These are phyloP conservation scores for Auanema sp. DNA, from an alignment of 2,888 invertebrate species.

Conservation along the genomic window DNA sequence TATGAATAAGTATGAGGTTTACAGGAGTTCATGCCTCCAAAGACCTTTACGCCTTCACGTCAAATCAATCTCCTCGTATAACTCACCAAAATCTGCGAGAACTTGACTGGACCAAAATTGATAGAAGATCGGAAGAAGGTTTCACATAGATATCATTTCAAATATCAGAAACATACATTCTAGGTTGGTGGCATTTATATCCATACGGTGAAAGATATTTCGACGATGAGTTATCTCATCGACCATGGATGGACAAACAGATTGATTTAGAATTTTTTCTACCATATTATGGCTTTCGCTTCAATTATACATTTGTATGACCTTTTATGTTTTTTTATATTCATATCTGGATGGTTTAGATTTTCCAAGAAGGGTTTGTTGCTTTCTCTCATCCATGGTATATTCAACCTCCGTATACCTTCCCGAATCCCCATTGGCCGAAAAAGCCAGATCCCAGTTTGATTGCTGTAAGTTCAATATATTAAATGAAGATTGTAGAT, in stretches of 20 bases:
- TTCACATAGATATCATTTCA: not conserved
- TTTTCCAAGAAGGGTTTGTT: conserved; percentile 55
- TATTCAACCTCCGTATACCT: conserved; percentile 54
- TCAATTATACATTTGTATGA: conserved; percentile 50
- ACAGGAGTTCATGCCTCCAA: conserved; percentile 10
- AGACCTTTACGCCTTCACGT: not conserved
- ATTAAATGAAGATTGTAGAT: not conserved
- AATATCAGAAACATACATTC: not conserved
- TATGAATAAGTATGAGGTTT: too few species aligned
- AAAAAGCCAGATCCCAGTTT: conserved; percentile 39
- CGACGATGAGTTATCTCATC: conserved; percentile 32
- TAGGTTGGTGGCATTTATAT: conserved; percentile 53
- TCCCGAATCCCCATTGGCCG: conserved; percentile 53
- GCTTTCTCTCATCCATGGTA: conserved; percentile 49
- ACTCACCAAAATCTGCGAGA: conserved; percentile 37
- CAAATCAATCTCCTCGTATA: conserved; percentile 40
- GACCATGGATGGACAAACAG: conserved; percentile 54
- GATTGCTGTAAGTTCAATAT: conserved; percentile 25
- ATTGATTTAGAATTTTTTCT: conserved; percentile 51
- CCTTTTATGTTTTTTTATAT: not conserved
- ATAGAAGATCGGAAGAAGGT: conserved; percentile 42
- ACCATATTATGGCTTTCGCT: conserved; percentile 49
- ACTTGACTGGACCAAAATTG: conserved; percentile 46
- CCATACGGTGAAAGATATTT: conserved; percentile 50
- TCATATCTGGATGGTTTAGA: conserved; percentile 22